Base-by-base conservation (phyloP, 2,888 invertebrate genomes). In the Rhogogaster chlorosoma region DNA sequence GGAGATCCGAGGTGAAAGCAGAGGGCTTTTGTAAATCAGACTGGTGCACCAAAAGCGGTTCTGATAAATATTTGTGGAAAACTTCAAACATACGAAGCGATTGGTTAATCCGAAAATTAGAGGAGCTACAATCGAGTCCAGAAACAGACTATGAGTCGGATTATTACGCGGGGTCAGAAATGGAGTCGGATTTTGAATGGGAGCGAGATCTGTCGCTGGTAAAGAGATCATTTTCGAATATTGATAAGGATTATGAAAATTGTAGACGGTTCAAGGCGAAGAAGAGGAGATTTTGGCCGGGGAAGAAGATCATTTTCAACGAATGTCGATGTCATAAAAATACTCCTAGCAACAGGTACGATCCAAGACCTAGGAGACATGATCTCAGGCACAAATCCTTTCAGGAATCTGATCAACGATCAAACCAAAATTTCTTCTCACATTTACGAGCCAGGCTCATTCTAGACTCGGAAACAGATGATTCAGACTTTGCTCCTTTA, bases 381-480 rank as follows among this genome's bases (percentile, higher is more conserved):
- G 80, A 80, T 57, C 57, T 61, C 12, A 36, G 80, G 22, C 61
- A 80, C 61, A 26, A 10, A 61, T 9, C 57, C 18, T 22, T 83
- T 45, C 45, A 61, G 45, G 67, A 45, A 29, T 83, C 49, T 64
- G 42, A 67, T 49, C 67, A 67, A 67, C 45, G n/a, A 61, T 80
- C 61, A 26, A 83, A 42, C 42, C 67, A 64, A 42, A 70, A 83
- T 67, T 49, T 67, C 29, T 83, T 29, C 67, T 83, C 67, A 45
- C 67, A 67, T 67, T 83, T 45, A 64, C 38, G 83, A 64, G 83
- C 83, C 15, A 29, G 45, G n/a, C 18, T 83, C 0, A 83, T 83
- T 70, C 7, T 83, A 29, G 83, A 83, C 83, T 83, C 83, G 67
- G 83, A 83, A 83, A 83, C 83, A 42, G 83, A 83, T 1, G 83